Percentiles rank a stretch among this genome's conserved stretches.
phyloP scores from a whole-genome alignment of 1,140 invertebrate species.

The Marisa cornuarietis region DNA sequence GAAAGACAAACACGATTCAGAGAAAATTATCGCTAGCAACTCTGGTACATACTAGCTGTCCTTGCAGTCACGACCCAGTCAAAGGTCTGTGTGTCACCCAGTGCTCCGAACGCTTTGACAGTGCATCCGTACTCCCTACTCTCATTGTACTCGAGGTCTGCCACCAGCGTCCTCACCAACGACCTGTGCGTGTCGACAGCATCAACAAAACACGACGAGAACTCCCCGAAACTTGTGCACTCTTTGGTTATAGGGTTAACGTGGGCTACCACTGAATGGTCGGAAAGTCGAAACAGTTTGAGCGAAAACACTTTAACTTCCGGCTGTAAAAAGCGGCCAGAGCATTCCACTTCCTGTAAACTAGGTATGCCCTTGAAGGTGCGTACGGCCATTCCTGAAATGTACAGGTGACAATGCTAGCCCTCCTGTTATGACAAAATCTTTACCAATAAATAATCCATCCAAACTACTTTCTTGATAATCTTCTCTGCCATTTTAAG shows the following conservation, averaged over 20 bases:
- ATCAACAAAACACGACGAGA: not conserved
- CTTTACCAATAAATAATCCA: too few species aligned
- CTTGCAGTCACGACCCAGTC: too few species aligned
- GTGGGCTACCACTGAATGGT: not conserved
- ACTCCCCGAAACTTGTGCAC: conserved; percentile 1
- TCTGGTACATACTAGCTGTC: too few species aligned
- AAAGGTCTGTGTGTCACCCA: not conserved
- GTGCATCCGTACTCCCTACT: conserved; percentile 12
- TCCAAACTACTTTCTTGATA: too few species aligned
- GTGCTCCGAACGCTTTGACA: not conserved
- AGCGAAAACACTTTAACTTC: conserved; percentile 15
- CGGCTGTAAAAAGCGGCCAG: not conserved
- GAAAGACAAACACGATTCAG: too few species aligned
- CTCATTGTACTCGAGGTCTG: conserved; percentile 1
- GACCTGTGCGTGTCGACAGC: not conserved
- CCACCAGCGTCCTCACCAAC: conserved; percentile 6
- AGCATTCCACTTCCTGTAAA: conserved; percentile 21
- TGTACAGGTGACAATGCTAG: too few species aligned
- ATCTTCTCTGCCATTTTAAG: too few species aligned
- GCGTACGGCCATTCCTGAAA: conserved; percentile 14
- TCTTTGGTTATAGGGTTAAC: not conserved
- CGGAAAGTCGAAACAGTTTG: conserved; percentile 1
- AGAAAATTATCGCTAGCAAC: too few species aligned
- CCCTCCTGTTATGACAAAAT: too few species aligned
- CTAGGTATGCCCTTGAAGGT: conserved; percentile 2